phyloP scores from a whole-genome alignment of 2,797 vertebrate species.

The Zalophus californianus region DNA sequence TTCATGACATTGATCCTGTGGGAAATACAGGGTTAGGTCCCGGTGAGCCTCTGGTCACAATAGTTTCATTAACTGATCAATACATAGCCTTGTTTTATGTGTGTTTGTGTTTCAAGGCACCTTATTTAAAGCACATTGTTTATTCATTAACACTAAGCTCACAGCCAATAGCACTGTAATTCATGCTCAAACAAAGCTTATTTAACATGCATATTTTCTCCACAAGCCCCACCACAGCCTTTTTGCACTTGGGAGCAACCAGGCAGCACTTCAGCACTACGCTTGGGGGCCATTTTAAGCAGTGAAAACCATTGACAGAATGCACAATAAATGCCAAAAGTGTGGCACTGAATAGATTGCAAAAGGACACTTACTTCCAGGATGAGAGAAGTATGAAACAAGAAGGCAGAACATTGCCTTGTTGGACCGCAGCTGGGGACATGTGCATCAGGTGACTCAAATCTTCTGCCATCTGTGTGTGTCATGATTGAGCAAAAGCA shows the following conservation, averaged over 20 bases:
- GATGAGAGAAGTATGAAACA: not conserved
- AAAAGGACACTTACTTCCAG: not conserved
- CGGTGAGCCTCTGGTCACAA: not conserved
- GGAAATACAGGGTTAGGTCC: not conserved
- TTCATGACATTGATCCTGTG: not conserved
- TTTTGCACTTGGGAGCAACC: not conserved
- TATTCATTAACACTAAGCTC: not conserved
- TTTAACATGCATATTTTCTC: not conserved
- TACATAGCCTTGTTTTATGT: not conserved
- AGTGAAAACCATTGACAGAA: not conserved
- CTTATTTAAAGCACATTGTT: not conserved
- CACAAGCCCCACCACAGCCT: not conserved
- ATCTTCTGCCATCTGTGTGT: fast-evolving
- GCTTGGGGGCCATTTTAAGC: not conserved
- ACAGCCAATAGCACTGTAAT: not conserved
- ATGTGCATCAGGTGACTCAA: fast-evolving
- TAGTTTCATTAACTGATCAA: not conserved
- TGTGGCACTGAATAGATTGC: not conserved
- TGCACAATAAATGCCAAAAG: not conserved
- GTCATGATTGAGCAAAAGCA: not conserved
- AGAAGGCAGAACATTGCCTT: not conserved
- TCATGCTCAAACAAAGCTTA: not conserved
- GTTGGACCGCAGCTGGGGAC: not conserved
- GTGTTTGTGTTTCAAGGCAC: not conserved
- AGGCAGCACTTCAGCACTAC: not conserved